Percentiles rank a stretch among this genome's conserved stretches.
phyloP scores from a whole-genome alignment of 2,113 vertebrate genomes.

The Colius striatus region DNA sequence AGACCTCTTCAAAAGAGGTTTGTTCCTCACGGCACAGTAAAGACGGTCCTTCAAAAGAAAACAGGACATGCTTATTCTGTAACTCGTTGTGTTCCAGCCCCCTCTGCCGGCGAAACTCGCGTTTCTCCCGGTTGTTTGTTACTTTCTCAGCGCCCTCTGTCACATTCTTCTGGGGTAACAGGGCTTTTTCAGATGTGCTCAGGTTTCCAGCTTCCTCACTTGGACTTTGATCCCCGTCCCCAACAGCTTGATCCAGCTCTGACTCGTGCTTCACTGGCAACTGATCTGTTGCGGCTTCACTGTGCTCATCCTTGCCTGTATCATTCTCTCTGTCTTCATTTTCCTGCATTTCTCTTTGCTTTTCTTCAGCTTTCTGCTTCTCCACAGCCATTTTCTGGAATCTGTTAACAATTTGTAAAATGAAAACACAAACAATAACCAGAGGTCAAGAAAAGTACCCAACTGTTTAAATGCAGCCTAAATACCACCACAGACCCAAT shows the following conservation, averaged over 20 bases:
- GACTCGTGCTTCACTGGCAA: background rate
- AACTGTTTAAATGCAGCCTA: background rate
- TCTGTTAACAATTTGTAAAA: conserved; percentile 16
- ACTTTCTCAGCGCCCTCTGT: conserved; percentile 44
- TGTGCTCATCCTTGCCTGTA: background rate
- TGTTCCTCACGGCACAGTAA: conserved; percentile 1
- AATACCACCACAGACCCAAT: background rate
- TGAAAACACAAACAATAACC: background rate
- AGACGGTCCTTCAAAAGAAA: conserved; percentile 63
- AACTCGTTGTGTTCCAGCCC: conserved; percentile 92
- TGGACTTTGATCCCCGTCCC: background rate
- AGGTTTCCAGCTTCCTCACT: background rate
- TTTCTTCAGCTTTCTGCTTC: conserved; percentile 73
- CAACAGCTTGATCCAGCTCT: background rate
- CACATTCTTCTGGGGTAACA: background rate
- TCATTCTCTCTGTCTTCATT: background rate
- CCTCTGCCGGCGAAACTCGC: conserved; percentile 87
- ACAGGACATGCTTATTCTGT: conserved; percentile 81
- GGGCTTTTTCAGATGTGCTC: background rate
- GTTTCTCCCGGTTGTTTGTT: conserved; percentile 85
- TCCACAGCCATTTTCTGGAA: conserved; percentile 70
- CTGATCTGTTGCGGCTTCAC: background rate
- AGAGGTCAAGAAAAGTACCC: background rate
- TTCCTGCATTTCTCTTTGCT: conserved; percentile 59
- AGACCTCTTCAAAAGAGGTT: background rate